Evolutionary conservation across 1,140 invertebrate genomes (phyloP), one percentile per base, ranked within the genome.

Genomic region (Meloidogyne floridensis): DNA sequence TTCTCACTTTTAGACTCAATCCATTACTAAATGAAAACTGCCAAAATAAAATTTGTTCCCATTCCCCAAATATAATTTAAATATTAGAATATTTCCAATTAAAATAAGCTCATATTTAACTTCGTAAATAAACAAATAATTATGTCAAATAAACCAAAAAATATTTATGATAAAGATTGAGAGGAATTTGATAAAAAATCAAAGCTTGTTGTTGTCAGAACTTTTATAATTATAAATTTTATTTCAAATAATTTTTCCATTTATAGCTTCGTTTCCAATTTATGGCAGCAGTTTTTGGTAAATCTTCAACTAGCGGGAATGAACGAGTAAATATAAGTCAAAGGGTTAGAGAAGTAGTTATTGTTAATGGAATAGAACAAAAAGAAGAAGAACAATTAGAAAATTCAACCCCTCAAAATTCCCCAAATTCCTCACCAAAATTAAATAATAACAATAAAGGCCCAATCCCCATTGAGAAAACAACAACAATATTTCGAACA

Each of bases 221-320:
- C 32, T 32, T 32, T 32, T 2, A 32, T 32, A 32, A 32, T 32
- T 32, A 32, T 32, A 32, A 32, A 32, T 32, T 32, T 32, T 32
- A 32, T 32, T 32, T 32, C 32, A 32, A 32, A 32, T 32, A 32
- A 32, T 32, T 32, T 32, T 32, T 32, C 32, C 32, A 0, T 59
- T 32, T 13, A 69, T 20, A 79, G 77, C 65, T 79, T 20, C 77
- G 77, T 5, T 71, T 79, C 10, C 77, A 69, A 47, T 79, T 79
- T 71, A 43, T 79, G 32, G 53, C 54, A 15, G 43, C 77, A 0
- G 43, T 79, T 71, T 71, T 79, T 53, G 11, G 42, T 8, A 43
- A 71, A 79, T 54, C 72, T 6, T 18, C 43, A 47, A 47, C 47
- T 47, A 47, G 47, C 47, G 47, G 47, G 47, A 47, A 47, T 47